phyloP scores from a whole-genome alignment of 2,797 vertebrate genomes.

The Morus bassanus region DNA sequence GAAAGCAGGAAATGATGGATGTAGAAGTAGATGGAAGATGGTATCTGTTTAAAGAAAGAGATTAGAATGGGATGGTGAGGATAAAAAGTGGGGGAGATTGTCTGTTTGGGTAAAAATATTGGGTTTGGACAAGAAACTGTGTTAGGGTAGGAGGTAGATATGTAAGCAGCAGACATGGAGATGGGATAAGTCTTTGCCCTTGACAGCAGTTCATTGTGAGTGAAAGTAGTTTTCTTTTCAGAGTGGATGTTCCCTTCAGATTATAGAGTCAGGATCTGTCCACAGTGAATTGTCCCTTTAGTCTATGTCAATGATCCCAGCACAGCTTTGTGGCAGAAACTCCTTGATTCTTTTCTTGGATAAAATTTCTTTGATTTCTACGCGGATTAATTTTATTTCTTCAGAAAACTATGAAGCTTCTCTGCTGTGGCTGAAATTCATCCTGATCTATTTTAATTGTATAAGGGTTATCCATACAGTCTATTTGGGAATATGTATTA shows the following conservation, averaged over 20 bases:
- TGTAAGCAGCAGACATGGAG: background rate
- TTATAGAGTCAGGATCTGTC: background rate
- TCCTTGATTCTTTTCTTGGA: background rate
- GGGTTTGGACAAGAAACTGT: background rate
- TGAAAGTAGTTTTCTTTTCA: background rate
- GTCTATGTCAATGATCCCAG: accelerated
- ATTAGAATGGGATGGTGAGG: background rate
- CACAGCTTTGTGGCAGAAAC: background rate
- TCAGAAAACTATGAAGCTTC: background rate
- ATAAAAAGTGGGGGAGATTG: background rate
- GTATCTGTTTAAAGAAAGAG: background rate
- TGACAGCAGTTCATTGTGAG: background rate
- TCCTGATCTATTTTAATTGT: background rate
- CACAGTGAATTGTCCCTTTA: background rate
- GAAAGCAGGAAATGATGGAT: background rate
- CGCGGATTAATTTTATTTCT: background rate
- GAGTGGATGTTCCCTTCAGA: background rate
- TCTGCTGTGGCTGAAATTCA: background rate
- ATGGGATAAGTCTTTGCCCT: background rate
- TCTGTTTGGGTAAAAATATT: background rate
- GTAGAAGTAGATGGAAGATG: background rate
- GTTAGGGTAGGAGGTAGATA: background rate
- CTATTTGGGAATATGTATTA: background rate
- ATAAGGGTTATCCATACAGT: background rate
- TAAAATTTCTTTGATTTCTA: background rate